These are phyloP conservation scores for Paracentrotus lividus DNA, from an alignment of 53 echinoderm and acorn worm genomes.

Conservation along the genomic window DNA sequence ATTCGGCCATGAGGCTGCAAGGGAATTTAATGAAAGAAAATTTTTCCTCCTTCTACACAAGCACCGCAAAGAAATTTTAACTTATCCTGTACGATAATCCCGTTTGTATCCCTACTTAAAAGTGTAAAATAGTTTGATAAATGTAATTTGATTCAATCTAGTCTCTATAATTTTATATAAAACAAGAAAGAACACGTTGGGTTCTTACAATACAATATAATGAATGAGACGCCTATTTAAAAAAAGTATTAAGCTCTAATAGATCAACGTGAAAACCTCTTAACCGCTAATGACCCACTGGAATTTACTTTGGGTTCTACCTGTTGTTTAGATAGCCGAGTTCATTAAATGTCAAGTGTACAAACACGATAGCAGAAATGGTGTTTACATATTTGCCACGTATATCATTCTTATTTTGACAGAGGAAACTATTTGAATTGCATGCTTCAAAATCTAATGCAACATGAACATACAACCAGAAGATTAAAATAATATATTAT, in stretches of 20 bases:
- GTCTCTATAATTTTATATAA: not conserved
- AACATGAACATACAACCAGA: not conserved
- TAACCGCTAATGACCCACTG: not conserved
- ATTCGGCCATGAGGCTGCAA: too few species aligned
- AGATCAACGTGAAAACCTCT: not conserved
- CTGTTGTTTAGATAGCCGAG: constrained; percentile 13
- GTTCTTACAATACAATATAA: too few species aligned
- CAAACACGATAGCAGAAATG: not conserved
- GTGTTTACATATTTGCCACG: not conserved
- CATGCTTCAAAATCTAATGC: not conserved
- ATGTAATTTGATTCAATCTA: not conserved
- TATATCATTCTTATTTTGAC: not conserved
- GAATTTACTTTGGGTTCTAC: not conserved
- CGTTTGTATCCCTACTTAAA: too few species aligned
- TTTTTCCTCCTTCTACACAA: too few species aligned
- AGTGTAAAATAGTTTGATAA: too few species aligned
- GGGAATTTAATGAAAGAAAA: too few species aligned
- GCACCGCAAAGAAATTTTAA: too few species aligned
- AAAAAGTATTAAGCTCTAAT: too few species aligned
- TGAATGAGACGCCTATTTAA: too few species aligned
- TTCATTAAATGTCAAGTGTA: constrained; percentile 11
- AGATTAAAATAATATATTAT: too few species aligned
- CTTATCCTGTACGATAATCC: too few species aligned
- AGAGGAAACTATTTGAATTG: not conserved
- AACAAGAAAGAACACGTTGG: not conserved